These are phyloP conservation scores for Diloba caeruleocephala DNA, from an alignment of 2,888 invertebrate genomes.

Conservation along the genomic window DNA sequence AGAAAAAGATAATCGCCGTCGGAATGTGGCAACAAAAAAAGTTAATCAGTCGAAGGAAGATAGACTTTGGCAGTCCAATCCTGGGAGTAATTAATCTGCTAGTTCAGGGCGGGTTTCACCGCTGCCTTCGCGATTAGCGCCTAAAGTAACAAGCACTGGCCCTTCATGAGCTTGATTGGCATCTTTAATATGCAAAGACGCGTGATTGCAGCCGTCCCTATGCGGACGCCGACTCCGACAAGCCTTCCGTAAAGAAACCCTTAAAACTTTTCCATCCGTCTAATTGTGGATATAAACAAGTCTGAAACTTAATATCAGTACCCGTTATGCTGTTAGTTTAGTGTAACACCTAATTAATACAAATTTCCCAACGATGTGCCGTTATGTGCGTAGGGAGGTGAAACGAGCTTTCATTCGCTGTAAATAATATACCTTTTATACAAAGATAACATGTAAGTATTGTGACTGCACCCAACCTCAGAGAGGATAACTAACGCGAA, in stretches of 20 bases:
- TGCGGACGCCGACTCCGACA: not conserved
- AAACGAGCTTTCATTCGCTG: conserved; percentile 36
- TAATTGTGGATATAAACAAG: conserved; percentile 49
- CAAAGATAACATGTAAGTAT: conserved; percentile 49
- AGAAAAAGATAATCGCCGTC: conserved; percentile 33
- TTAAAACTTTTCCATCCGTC: conserved; percentile 34
- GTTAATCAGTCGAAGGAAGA: conserved; percentile 41
- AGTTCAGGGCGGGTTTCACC: conserved; percentile 44
- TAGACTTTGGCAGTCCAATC: conserved; percentile 53
- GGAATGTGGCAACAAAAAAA: conserved; percentile 42
- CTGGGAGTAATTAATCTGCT: conserved; percentile 74
- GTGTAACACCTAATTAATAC: conserved; percentile 51
- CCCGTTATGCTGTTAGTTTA: conserved; percentile 39
- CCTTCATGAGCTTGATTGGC: conserved; percentile 69
- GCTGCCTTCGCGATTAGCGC: conserved; percentile 59
- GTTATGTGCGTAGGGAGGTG: conserved; percentile 20
- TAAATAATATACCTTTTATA: conserved; percentile 35
- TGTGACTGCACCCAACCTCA: conserved; percentile 31
- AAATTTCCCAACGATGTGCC: conserved; percentile 29
- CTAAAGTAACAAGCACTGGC: conserved; percentile 67
- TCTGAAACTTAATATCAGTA: conserved; percentile 40
- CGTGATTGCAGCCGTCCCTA: conserved; percentile 28
- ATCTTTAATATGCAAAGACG: conserved; percentile 74
- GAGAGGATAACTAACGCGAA: conserved; percentile 30
- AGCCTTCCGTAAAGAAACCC: conserved; percentile 20